Conservation (phyloP, 2,797 vertebrate species). For the Clarias laeviceps region DNA sequence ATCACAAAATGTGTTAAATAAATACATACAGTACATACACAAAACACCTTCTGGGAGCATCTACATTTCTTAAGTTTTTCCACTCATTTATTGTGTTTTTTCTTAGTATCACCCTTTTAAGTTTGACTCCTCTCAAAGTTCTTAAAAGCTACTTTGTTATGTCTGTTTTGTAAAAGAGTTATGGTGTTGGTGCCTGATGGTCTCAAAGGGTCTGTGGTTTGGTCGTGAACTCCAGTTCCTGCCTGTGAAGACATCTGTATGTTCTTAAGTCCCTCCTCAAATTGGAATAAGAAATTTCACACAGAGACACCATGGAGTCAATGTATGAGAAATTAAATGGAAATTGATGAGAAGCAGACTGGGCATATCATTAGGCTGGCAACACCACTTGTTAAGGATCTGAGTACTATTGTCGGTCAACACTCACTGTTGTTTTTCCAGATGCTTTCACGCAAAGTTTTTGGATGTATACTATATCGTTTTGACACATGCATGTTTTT, state of each 20-base stretch:
- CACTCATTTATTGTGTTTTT: background rate
- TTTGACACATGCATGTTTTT: background rate
- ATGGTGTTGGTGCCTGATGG: background rate
- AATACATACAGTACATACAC: background rate
- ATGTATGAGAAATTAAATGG: background rate
- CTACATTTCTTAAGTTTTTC: background rate
- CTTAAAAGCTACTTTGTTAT: background rate
- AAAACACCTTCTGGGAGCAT: background rate
- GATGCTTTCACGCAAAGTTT: background rate
- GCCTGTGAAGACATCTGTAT: constrained; percentile 12
- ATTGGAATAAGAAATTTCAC: constrained; percentile 8
- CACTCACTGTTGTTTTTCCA: constrained; percentile 4
- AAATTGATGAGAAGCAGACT: constrained; percentile 13
- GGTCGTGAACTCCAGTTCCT: constrained; percentile 2
- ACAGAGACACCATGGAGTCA: constrained; percentile 23
- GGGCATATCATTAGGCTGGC: background rate
- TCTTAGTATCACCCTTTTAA: background rate
- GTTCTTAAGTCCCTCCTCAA: constrained; percentile 13
- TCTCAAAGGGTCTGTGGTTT: constrained; percentile 9
- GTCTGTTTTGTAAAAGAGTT: background rate
- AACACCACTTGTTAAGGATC: background rate
- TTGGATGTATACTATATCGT: background rate
- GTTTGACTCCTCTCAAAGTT: background rate
- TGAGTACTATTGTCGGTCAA: constrained; percentile 12
- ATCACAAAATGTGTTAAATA: background rate